Evolutionary conservation across 2,113 vertebrate species (phyloP).

Genomic region (Glareola pratincola): DNA sequence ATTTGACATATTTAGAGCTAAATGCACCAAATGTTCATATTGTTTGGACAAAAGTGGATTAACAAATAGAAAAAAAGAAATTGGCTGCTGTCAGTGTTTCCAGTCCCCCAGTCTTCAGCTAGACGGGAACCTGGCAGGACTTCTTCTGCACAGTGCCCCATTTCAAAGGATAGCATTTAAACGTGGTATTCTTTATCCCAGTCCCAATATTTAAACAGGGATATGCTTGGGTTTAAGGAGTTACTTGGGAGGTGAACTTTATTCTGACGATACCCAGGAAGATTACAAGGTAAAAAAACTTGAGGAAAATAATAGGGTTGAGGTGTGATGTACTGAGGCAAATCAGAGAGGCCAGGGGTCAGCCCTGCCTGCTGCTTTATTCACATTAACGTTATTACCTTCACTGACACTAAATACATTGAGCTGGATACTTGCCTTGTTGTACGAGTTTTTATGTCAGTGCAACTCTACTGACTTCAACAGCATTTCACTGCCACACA

Average conservation of each 20-base stretch:
- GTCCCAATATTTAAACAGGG: not conserved
- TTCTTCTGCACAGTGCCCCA: not conserved
- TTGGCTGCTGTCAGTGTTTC: not conserved
- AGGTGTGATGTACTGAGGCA: not conserved
- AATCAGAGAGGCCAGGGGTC: not conserved
- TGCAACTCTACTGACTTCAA: not conserved
- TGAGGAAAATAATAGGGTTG: not conserved
- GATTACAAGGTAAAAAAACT: not conserved
- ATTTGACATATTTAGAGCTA: conserved; percentile 45
- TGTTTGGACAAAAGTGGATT: conserved; percentile 34
- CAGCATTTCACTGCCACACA: not conserved
- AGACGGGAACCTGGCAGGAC: not conserved
- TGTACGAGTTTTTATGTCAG: not conserved
- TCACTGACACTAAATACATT: not conserved
- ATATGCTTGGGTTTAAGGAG: not conserved
- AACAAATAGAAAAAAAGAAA: conserved; percentile 11
- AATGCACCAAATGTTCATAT: conserved; percentile 14
- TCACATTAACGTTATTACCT: not conserved
- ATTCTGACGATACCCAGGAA: not conserved
- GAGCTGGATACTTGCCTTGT: not conserved
- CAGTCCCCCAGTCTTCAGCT: not conserved
- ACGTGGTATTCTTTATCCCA: not conserved
- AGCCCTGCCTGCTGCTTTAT: not conserved
- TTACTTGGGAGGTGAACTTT: not conserved
- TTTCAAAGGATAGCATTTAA: not conserved